phyloP scores from a whole-genome alignment of 2,113 vertebrate species.

The Cyrtonyx montezumae region DNA sequence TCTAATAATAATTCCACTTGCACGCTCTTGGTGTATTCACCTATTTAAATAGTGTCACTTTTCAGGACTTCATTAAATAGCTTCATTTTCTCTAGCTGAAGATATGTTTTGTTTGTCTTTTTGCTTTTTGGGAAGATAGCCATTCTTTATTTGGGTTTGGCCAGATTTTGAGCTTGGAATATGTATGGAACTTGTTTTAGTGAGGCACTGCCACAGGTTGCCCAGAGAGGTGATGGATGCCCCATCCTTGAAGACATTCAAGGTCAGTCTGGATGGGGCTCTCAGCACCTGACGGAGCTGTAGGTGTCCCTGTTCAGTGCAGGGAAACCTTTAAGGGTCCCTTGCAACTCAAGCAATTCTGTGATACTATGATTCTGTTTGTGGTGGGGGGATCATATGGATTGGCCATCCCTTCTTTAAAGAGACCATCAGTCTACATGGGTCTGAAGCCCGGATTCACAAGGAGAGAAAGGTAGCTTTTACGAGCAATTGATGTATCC shows the following conservation, averaged over 20 bases:
- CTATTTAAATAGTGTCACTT: not conserved
- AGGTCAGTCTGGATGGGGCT: too few species aligned
- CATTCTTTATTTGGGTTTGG: not conserved
- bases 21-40: not conserved
- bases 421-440: not conserved
- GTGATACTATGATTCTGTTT: not conserved
- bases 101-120: not conserved
- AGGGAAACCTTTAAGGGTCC: too few species aligned
- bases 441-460: not conserved
- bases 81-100: not conserved
- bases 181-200: too few species aligned
- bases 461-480: not conserved
- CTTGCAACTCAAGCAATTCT: too few species aligned
- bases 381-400: rapidly evolving
- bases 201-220: too few species aligned
- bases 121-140: not conserved
- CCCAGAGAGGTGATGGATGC: too few species aligned
- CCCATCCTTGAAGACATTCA: too few species aligned
- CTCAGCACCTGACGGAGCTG: too few species aligned
- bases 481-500: not conserved
- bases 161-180: not conserved
- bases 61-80: not conserved
- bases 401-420: not conserved
- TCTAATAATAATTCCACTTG: not conserved
- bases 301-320: too few species aligned